phyloP scores from a whole-genome alignment of 2,113 vertebrate species.

The Vidua macroura region DNA sequence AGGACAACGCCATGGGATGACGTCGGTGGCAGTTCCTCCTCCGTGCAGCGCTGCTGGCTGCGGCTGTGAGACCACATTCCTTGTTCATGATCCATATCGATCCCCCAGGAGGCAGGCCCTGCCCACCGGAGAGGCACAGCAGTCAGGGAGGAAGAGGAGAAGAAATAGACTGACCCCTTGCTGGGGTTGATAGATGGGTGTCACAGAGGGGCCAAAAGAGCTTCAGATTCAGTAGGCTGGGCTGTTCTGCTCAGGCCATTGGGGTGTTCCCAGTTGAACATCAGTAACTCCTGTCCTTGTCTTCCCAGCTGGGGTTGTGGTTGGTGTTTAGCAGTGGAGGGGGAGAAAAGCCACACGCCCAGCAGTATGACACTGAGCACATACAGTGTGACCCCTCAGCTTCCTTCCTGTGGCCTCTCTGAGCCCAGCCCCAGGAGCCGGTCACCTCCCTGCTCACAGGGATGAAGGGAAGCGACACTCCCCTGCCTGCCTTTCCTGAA shows the following conservation, averaged over 20 bases:
- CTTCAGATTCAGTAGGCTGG: not conserved
- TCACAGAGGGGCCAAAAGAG: fast-evolving
- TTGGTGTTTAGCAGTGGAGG: not conserved
- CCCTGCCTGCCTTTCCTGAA: constrained; percentile 40
- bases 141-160: not conserved
- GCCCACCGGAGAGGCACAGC: not conserved
- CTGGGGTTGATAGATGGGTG: not conserved
- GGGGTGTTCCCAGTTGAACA: not conserved
- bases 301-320: not conserved
- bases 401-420: constrained; percentile 15
- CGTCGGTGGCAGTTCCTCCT: not conserved
- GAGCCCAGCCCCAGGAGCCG: not conserved
- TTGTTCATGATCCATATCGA: not conserved
- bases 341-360: not conserved
- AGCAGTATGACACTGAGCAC: not conserved
- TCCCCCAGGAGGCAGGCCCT: not conserved
- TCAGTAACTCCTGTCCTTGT: not conserved
- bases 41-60: not conserved
- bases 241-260: not conserved
- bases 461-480: constrained; percentile 8
- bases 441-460: not conserved
- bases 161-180: not conserved
- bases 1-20: not conserved
- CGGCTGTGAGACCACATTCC: not conserved
- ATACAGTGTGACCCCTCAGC: not conserved